phyloP scores from a whole-genome alignment of 1,140 invertebrate genomes.

The Hyles euphorbiae region DNA sequence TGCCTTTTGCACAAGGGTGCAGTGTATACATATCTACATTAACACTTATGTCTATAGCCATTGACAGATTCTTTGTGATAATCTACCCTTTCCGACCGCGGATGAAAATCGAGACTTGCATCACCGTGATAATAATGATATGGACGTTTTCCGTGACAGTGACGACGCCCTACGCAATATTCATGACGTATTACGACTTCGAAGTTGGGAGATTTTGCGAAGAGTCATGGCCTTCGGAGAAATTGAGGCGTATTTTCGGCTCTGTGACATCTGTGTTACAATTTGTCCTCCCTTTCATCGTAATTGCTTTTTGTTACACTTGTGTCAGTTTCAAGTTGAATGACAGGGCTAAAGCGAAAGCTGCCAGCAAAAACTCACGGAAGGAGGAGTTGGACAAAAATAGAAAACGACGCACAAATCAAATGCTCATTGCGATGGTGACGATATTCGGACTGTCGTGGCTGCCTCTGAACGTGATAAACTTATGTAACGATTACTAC shows the following conservation, averaged over 20 bases:
- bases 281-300: slow-evolving; percentile 95
- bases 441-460: slow-evolving; percentile 96
- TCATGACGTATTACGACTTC: slow-evolving; percentile 78
- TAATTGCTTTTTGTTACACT: slow-evolving; percentile 96
- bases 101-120: slow-evolving; percentile 91
- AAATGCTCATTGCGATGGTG: slow-evolving; percentile 99
- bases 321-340: slow-evolving; percentile 93
- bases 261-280: slow-evolving; percentile 91
- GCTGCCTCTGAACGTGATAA: slow-evolving; percentile 96
- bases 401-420: slow-evolving; percentile 86
- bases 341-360: slow-evolving; percentile 84
- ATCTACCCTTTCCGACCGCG: slow-evolving; percentile 96
- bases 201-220: slow-evolving; percentile 83
- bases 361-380: slow-evolving; percentile 83
- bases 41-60: slow-evolving; percentile 97
- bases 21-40: slow-evolving; percentile 98
- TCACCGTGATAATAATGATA: slow-evolving; percentile 90
- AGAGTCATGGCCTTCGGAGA: slow-evolving; percentile 92
- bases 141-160: slow-evolving; percentile 93
- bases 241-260: slow-evolving; percentile 87
- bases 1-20: slow-evolving; percentile 93
- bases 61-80: slow-evolving; percentile 98
- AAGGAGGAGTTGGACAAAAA: slow-evolving; percentile 86
- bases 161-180: slow-evolving; percentile 95
- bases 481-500: slow-evolving; percentile 91